These are phyloP conservation scores for Strigamia maritima DNA, from an alignment of 2,888 invertebrate genomes.

Conservation along the genomic window DNA sequence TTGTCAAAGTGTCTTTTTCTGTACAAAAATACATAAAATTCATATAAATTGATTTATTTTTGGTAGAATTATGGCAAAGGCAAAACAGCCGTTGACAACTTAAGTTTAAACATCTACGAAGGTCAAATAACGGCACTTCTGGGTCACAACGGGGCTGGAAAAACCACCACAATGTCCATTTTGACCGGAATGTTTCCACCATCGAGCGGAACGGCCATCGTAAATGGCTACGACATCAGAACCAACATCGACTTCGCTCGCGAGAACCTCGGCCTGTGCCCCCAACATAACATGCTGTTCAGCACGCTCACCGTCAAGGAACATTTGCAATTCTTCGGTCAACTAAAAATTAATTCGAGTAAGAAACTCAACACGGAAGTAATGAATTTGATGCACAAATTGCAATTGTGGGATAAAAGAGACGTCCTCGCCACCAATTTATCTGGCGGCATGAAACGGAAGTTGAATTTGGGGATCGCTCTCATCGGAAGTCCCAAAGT, in stretches of 20 bases:
- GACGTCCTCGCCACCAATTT: constrained; percentile 60
- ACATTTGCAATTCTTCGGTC: constrained; percentile 77
- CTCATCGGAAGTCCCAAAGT: constrained; percentile 71
- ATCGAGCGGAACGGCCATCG: constrained; percentile 66
- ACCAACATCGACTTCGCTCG: constrained; percentile 65
- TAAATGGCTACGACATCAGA: constrained; percentile 70
- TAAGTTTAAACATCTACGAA: constrained; percentile 77
- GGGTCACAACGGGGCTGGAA: constrained; percentile 84
- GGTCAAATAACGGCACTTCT: constrained; percentile 80
- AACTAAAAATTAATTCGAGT: constrained; percentile 58
- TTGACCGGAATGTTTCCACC: constrained; percentile 68
- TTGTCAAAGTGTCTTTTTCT: too few relatives aligned
- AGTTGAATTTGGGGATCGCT: constrained; percentile 71
- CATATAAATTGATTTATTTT: constrained; percentile 44
- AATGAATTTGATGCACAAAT: constrained; percentile 61
- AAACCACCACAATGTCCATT: constrained; percentile 65
- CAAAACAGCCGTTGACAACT: constrained; percentile 63
- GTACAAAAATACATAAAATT: too few relatives aligned
- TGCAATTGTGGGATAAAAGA: constrained; percentile 66
- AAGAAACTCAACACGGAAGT: constrained; percentile 61
- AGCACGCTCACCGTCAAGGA: constrained; percentile 75
- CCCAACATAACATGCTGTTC: constrained; percentile 83
- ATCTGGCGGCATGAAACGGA: constrained; percentile 77
- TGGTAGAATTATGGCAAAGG: not conserved
- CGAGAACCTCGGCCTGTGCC: constrained; percentile 78